Evolutionary conservation across 2,113 vertebrate species (phyloP).

Genomic region (Tympanuchus pallidicinctus): DNA sequence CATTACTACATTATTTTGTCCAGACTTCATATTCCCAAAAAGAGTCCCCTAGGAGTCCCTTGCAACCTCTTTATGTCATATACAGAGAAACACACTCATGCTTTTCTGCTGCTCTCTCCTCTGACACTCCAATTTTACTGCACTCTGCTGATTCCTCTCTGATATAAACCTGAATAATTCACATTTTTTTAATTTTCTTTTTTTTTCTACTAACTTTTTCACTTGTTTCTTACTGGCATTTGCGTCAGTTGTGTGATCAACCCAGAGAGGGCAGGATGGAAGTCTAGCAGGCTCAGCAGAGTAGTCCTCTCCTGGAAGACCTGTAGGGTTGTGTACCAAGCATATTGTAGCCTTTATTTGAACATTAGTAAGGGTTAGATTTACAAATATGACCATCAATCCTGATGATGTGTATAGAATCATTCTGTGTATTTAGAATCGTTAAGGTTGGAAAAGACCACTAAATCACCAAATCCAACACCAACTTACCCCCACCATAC

Average conservation of each 20-base stretch:
- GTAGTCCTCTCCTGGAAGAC: neutral
- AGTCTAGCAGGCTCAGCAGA: neutral
- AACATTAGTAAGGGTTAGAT: neutral
- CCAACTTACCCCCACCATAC: neutral
- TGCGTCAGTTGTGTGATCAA: neutral
- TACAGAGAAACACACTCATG: neutral
- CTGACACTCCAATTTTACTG: neutral
- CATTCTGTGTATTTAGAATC: too few relatives aligned
- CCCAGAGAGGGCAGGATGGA: neutral
- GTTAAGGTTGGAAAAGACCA: too few relatives aligned
- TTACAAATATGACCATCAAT: neutral
- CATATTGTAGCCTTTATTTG: neutral
- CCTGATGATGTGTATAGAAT: too few relatives aligned
- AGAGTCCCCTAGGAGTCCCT: neutral
- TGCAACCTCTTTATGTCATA: neutral
- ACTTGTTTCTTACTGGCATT: neutral
- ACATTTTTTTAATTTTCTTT: neutral
- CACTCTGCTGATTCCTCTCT: neutral
- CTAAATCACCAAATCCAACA: too few relatives aligned
- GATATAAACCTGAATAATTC: neutral
- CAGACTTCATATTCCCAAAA: neutral
- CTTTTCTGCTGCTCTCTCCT: neutral
- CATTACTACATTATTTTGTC: neutral
- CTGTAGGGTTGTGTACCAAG: accelerated
- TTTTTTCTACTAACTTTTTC: neutral